A percentile compares a stretch with the other conserved stretches of the same genome.
Evolutionary conservation across 2,797 vertebrate genomes (phyloP).

Genomic region (Cynodonichthys magdalenae): DNA sequence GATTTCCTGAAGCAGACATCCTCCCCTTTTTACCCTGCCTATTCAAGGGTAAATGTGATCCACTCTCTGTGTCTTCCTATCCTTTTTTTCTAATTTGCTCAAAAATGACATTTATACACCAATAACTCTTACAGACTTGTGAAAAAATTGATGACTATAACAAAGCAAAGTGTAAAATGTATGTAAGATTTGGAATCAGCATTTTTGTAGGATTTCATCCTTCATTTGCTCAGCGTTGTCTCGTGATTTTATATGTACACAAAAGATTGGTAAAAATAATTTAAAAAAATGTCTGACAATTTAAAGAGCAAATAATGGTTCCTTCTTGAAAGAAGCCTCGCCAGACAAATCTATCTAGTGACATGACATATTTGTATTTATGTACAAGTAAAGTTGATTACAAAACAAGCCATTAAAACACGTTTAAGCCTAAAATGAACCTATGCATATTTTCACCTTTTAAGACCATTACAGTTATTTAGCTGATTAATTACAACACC

Average conservation of each 20-base stretch:
- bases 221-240: background rate
- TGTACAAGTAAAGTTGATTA: no score
- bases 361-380: no score
- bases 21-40: conserved; percentile 72
- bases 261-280: no score
- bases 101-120: conserved; percentile 53
- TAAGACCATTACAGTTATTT: no score
- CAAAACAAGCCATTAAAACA: no score
- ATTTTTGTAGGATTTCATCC: conserved; percentile 16
- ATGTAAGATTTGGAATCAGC: conserved; percentile 13
- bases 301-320: no score
- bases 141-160: background rate
- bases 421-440: no score
- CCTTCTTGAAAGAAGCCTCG: no score
- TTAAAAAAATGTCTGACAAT: no score
- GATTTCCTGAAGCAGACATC: conserved; percentile 80
- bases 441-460: no score
- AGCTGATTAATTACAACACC: no score
- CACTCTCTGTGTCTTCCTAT: conserved; percentile 51
- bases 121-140: conserved; percentile 24
- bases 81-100: conserved; percentile 60
- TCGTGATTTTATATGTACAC: background rate
- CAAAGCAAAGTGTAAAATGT: conserved; percentile 22
- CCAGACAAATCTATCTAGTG: no score
- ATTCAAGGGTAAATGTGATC: conserved; percentile 74